phyloP scores from a whole-genome alignment of 2,113 vertebrate species.

The Mormyrus lacerda region DNA sequence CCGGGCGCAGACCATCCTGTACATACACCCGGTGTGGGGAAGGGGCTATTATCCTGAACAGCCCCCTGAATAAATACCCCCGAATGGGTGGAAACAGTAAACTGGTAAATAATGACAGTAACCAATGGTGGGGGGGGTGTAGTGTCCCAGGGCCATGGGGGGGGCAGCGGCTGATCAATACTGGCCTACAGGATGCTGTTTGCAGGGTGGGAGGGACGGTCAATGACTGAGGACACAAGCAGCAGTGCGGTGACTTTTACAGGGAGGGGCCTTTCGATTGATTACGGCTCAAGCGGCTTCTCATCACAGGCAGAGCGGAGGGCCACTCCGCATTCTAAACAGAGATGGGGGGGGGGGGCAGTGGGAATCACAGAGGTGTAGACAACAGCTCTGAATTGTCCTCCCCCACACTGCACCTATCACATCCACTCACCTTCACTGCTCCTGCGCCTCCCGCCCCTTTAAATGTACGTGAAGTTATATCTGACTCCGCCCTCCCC shows the following conservation, averaged over 20 bases:
- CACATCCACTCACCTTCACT: neutral
- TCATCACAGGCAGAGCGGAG: conserved; percentile 13
- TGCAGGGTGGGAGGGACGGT: neutral
- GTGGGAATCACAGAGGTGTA: neutral
- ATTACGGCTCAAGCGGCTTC: conserved; percentile 13
- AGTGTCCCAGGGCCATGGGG: too few relatives aligned
- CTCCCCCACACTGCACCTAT: neutral
- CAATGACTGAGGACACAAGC: neutral
- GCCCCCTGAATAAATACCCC: neutral
- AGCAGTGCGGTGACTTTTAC: neutral
- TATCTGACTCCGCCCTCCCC: neutral
- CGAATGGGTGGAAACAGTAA: neutral
- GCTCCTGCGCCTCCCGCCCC: neutral
- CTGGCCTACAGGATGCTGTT: neutral
- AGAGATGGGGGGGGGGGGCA: neutral
- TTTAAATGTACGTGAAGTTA: neutral
- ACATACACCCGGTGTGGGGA: neutral
- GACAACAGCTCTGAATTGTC: neutral
- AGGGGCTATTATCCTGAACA: neutral
- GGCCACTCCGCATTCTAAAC: neutral
- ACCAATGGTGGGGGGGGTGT: neutral
- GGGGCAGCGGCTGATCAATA: neutral
- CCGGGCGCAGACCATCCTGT: neutral
- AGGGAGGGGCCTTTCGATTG: conserved; percentile 1
- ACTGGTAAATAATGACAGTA: neutral